Conservation (phyloP, 1,140 invertebrate species). For the Achatina immaculata region DNA sequence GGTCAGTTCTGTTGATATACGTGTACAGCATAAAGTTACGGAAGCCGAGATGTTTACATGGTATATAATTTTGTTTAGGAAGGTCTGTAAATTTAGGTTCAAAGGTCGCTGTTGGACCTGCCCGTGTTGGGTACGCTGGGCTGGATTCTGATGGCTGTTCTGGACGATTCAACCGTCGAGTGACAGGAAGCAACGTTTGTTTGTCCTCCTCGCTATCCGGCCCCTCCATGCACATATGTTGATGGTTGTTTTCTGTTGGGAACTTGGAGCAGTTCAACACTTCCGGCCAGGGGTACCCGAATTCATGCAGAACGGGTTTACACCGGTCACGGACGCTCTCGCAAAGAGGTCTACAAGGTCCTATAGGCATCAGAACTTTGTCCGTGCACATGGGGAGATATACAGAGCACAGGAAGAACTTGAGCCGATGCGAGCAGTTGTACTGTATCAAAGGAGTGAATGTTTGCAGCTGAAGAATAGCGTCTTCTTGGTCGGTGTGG, state of each 20-base stretch:
- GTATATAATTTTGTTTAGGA: neutral
- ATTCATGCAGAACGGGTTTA: conserved; percentile 87
- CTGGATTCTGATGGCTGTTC: neutral
- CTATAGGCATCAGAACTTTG: conserved; percentile 88
- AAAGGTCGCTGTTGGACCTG: neutral
- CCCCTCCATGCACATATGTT: conserved; percentile 96
- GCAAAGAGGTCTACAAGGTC: conserved; percentile 90
- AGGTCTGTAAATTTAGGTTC: neutral
- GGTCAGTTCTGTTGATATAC: conserved; percentile 81
- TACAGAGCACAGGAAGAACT: conserved; percentile 93
- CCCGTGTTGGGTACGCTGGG: neutral
- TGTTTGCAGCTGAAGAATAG: conserved; percentile 85
- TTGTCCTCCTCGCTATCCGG: conserved; percentile 72
- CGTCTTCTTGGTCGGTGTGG: conserved; percentile 87
- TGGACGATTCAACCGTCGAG: conserved; percentile 9
- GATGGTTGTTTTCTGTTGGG: conserved; percentile 83
- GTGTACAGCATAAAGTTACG: conserved; percentile 74
- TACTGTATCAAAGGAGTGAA: conserved; percentile 93
- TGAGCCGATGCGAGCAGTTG: conserved; percentile 89
- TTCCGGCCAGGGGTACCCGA: conserved; percentile 92
- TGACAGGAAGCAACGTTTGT: neutral
- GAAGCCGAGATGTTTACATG: conserved; percentile 17
- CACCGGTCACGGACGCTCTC: conserved; percentile 86
- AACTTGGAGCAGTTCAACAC: conserved; percentile 90
- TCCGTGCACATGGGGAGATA: conserved; percentile 97